Evolutionary conservation across 2,888 invertebrate species (phyloP).

Genomic region (Ectobius pallidus): DNA sequence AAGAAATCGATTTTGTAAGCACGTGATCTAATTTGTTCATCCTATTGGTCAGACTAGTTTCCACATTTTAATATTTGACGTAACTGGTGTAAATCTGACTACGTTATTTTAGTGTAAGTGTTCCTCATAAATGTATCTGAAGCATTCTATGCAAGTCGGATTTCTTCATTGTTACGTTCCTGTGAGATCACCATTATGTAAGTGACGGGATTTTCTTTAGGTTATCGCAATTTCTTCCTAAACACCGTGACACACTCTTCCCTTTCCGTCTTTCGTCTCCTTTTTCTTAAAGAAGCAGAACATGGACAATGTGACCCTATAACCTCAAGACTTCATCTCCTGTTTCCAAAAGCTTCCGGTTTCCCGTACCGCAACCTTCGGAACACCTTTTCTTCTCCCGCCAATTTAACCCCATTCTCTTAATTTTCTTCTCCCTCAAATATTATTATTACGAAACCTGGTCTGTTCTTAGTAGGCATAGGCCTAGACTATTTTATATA

Average conservation of each 20-base stretch:
- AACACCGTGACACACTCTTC: not conserved
- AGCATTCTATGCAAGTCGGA: not conserved
- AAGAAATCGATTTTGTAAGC: too few species aligned
- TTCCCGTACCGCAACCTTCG: not conserved
- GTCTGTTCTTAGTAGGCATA: not conserved
- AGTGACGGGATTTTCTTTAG: not conserved
- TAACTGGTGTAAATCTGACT: too few species aligned
- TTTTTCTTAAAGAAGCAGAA: not conserved
- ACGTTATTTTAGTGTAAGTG: too few species aligned
- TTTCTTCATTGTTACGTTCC: not conserved
- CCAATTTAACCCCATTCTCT: too few species aligned
- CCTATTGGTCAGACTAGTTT: too few species aligned
- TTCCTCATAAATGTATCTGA: too few species aligned
- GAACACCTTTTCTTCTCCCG: not conserved
- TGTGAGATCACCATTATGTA: not conserved
- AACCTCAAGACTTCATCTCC: not conserved
- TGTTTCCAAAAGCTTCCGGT: constrained; percentile 7
- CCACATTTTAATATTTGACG: too few species aligned
- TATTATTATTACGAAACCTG: constrained; percentile 12
- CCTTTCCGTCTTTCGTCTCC: not conserved
- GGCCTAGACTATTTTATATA: too few species aligned
- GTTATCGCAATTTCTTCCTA: not conserved
- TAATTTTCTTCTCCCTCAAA: not conserved
- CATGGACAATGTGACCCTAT: not conserved
- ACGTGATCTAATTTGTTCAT: too few species aligned